Conservation (phyloP, 2,797 vertebrate species). For the Ctenopoma multispine region DNA sequence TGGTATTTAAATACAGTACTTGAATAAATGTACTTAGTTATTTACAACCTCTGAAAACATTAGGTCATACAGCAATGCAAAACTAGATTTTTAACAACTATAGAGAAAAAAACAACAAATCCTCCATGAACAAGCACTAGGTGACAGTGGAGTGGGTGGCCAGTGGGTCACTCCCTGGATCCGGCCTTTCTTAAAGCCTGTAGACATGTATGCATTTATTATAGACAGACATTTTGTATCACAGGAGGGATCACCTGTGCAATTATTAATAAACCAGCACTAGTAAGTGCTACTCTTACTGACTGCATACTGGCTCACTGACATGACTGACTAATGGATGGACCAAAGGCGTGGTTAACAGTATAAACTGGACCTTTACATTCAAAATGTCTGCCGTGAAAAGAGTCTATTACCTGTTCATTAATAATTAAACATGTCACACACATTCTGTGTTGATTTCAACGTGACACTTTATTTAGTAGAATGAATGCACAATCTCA, state of each 20-base stretch:
- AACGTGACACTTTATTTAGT: conserved; percentile 83
- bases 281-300: no score
- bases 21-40: no score
- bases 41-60: no score
- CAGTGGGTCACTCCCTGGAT: no score
- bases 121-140: no score
- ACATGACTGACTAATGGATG: background rate
- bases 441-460: conserved; percentile 41
- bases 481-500: conserved; percentile 79
- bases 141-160: no score
- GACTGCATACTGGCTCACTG: background rate
- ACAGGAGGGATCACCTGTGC: background rate
- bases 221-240: background rate
- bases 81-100: no score
- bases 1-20: no score
- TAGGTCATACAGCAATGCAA: no score
- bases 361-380: background rate
- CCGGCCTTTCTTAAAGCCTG: no score
- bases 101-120: no score
- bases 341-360: background rate
- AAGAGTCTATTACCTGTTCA: background rate
- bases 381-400: background rate
- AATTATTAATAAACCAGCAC: background rate
- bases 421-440: background rate
- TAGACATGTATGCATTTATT: background rate